phyloP scores from a whole-genome alignment of 2,888 invertebrate species.

The Rhagium mordax region DNA sequence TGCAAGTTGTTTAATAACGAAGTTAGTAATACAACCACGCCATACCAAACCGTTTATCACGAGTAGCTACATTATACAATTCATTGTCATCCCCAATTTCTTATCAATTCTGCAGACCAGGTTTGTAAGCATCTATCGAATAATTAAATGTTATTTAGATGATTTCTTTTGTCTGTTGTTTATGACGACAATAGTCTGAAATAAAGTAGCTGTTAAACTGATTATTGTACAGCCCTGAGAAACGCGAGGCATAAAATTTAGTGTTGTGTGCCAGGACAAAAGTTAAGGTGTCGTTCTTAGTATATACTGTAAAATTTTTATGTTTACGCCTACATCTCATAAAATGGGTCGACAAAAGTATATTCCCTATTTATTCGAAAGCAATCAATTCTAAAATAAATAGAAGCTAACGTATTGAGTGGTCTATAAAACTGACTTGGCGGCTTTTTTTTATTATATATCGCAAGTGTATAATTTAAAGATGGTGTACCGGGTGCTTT shows the following conservation, averaged over 20 bases:
- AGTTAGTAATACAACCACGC: too few species aligned
- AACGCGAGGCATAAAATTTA: background rate
- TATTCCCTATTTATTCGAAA: conserved; percentile 16
- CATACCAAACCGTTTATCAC: too few species aligned
- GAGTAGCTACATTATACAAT: too few species aligned
- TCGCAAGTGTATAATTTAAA: too few species aligned
- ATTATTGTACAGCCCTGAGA: conserved; percentile 8
- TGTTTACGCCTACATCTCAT: conserved; percentile 53
- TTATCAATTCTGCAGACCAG: too few species aligned
- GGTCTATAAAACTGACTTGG: background rate
- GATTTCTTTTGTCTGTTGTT: too few species aligned
- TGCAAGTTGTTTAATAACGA: too few species aligned
- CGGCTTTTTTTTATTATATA: too few species aligned
- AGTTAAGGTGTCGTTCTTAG: conserved; percentile 28
- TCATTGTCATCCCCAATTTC: too few species aligned
- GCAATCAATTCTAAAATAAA: conserved; percentile 32
- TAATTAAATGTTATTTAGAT: too few species aligned
- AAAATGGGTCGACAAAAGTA: conserved; percentile 49
- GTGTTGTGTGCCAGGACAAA: conserved; percentile 4
- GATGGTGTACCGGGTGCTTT: too few species aligned
- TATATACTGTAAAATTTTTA: conserved; percentile 45
- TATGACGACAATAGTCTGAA: background rate
- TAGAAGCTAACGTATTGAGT: background rate
- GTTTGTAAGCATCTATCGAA: too few species aligned
- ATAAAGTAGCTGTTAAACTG: background rate